Evolutionary conservation across 2,797 vertebrate species (phyloP), one percentile per base, ranked within the genome.

Genomic region (Characodon lateralis): DNA sequence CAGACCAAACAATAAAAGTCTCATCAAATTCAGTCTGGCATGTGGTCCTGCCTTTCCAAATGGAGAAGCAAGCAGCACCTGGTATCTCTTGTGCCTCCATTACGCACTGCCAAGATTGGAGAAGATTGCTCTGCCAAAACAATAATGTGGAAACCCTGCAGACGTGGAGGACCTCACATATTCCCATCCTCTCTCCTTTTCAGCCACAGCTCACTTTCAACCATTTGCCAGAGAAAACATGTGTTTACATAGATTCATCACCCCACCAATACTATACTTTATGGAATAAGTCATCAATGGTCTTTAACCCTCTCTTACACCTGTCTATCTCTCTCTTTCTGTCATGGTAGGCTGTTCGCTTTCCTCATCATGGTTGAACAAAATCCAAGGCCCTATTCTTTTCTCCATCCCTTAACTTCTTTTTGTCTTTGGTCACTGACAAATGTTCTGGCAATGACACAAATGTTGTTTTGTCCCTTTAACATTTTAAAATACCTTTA

Each of bases 91-190:
- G 83, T 82, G 81, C 85, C 90, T 89, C 91, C 88, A 92, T 93
- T 91, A 90, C 84, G 8, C 84, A 76, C 78, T 79, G 90, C 91
- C 90, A 89, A 93, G 90, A 92, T 89, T 88, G 90, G 88, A 87
- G 88, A 91, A 94, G 93, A 94, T 94, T 93, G 88, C 76, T 83
- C 91, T 93, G 92, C 92, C 92, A 93, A 89, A 88, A 89, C 89
- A 92, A 93, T 94, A 91, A 91, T 91, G 84, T 91, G 88, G 91
- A 93, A 87, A 86, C 90, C 90, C 89, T 90, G 89, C 88, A 89
- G 82, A 81, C 89, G 74, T 72, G 77, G 89, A 87, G 87, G 84
- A 48, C 51, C 73, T 71, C 61, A 48, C 68, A 74, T 24, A 41
- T 13, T 59, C 81, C 80, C 77, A 68, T 79, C 81, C 71, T 74